Evolutionary conservation across 2,113 vertebrate genomes (phyloP).

Genomic region (Bos taurus): ARS-UCD2.0 NC_037337.1:60303501-60304000

Average conservation of each 20-base stretch:
- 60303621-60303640: slow-evolving; percentile 22
- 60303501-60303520: background rate
- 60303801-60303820: slow-evolving; percentile 37
- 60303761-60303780: background rate
- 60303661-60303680: background rate
- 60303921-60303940: background rate
- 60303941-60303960: background rate
- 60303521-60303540: background rate
- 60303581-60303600: background rate
- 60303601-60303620: background rate
- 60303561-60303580: background rate
- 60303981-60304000: background rate
- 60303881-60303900: slow-evolving; percentile 32
- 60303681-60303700: background rate
- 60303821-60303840: slow-evolving; percentile 37
- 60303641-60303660: background rate
- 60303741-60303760: slow-evolving; percentile 35
- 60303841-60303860: slow-evolving; percentile 14
- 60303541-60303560: background rate
- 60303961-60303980: background rate
- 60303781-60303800: background rate
- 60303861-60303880: slow-evolving; percentile 20
- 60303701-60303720: slow-evolving; percentile 37
- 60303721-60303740: slow-evolving; percentile 16
- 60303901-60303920: slow-evolving; percentile 32